These are phyloP conservation scores for Shargacucullia verbasci DNA, from an alignment of 2,888 invertebrate species.

Conservation along the genomic window DNA sequence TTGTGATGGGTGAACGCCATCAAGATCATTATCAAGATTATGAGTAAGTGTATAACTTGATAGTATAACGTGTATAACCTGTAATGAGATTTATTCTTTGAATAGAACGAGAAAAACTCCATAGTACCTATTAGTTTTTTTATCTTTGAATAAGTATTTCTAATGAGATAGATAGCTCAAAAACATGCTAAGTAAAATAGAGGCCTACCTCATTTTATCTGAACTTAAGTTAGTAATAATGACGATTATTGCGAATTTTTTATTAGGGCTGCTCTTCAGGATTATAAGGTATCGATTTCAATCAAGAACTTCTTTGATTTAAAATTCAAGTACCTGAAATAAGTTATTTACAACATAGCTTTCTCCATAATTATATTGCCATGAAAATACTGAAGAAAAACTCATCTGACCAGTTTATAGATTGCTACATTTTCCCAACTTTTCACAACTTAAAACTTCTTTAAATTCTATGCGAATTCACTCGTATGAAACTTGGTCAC, in stretches of 20 bases:
- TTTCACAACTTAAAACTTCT: conserved; percentile 27
- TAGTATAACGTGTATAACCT: neutral
- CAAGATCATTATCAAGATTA: conserved; percentile 15
- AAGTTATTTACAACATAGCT: neutral
- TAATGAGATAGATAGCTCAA: too few relatives aligned
- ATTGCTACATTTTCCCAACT: conserved; percentile 34
- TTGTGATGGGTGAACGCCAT: conserved; percentile 1
- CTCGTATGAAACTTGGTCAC: conserved; percentile 34
- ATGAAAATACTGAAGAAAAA: conserved; percentile 28
- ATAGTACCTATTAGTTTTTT: too few relatives aligned
- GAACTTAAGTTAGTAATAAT: too few relatives aligned
- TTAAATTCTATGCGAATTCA: conserved; percentile 32
- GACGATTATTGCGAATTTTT: too few relatives aligned
- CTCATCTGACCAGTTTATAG: conserved; percentile 22
- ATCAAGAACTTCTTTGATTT: neutral
- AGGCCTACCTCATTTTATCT: too few relatives aligned
- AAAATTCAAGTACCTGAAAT: too few relatives aligned
- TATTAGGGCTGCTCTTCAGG: too few relatives aligned
- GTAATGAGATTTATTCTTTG: neutral
- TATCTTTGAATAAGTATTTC: too few relatives aligned
- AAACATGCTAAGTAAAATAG: too few relatives aligned
- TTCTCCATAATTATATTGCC: conserved; percentile 7
- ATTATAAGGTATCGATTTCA: neutral
- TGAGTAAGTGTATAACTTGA: conserved; percentile 9
- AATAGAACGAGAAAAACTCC: too few relatives aligned